A percentile compares a stretch with the other conserved stretches of the same genome.
These are phyloP conservation scores for Odontamblyopus rebecca DNA, from an alignment of 2,797 vertebrate genomes.

Conservation along the genomic window DNA sequence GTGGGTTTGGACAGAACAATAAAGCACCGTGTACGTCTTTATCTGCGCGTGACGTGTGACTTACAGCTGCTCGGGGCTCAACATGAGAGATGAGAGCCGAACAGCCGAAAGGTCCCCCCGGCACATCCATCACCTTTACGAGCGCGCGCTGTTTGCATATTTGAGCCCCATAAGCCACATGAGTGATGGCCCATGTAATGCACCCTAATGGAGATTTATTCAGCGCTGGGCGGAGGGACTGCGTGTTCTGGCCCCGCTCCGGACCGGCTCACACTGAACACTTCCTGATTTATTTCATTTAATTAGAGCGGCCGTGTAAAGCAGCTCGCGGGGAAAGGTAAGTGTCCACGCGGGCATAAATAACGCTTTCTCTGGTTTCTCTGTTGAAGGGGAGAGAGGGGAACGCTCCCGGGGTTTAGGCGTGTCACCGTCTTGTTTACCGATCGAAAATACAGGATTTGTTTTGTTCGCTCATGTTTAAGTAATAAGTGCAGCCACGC, in stretches of 20 bases:
- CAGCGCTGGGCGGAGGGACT: slow-evolving; percentile 56
- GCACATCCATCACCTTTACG: slow-evolving; percentile 74
- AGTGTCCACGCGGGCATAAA: slow-evolving; percentile 86
- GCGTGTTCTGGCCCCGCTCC: slow-evolving; percentile 59
- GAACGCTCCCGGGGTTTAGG: neutral
- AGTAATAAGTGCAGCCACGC: no score
- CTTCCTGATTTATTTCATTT: slow-evolving; percentile 87
- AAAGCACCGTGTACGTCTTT: slow-evolving; percentile 38
- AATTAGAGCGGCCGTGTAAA: slow-evolving; percentile 94
- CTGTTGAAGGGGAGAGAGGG: slow-evolving; percentile 12
- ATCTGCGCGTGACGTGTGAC: slow-evolving; percentile 41
- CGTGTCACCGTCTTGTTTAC: neutral
- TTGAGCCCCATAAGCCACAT: slow-evolving; percentile 77
- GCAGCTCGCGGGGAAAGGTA: slow-evolving; percentile 84
- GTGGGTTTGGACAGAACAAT: slow-evolving; percentile 39
- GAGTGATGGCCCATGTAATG: slow-evolving; percentile 78
- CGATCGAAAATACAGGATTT: neutral
- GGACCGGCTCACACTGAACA: slow-evolving; percentile 48
- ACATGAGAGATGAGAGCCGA: slow-evolving; percentile 42
- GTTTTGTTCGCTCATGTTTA: neutral
- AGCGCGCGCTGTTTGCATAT: slow-evolving; percentile 74
- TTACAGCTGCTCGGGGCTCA: slow-evolving; percentile 47
- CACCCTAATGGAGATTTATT: slow-evolving; percentile 92
- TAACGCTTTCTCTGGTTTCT: slow-evolving; percentile 70
- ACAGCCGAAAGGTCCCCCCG: slow-evolving; percentile 40